phyloP scores from a whole-genome alignment of 2,113 vertebrate genomes.

The Corydoras maculifer region DNA sequence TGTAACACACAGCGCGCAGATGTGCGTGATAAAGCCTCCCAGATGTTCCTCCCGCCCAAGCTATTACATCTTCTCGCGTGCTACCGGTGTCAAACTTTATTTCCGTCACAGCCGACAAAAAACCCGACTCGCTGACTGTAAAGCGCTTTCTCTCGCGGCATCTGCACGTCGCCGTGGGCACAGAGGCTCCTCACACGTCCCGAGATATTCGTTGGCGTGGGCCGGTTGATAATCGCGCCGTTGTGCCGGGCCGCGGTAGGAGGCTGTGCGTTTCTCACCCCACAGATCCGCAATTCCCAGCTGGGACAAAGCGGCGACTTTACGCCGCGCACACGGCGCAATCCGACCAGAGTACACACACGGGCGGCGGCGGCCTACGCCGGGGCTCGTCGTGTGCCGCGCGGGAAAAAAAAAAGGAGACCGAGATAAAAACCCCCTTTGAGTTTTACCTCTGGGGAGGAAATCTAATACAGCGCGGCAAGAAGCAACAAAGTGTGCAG shows the following conservation, averaged over 20 bases:
- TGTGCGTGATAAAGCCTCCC: too few relatives aligned
- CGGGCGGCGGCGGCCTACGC: constrained; percentile 51
- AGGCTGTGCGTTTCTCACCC: constrained; percentile 66
- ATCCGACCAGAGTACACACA: constrained; percentile 33
- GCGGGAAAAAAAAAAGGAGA: constrained; percentile 8
- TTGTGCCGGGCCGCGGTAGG: constrained; percentile 51
- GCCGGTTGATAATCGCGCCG: constrained; percentile 56
- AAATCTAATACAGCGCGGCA: constrained; percentile 32
- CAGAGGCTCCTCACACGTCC: not conserved
- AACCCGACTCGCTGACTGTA: too few relatives aligned
- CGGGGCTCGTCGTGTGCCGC: constrained; percentile 51
- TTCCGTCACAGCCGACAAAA: too few relatives aligned
- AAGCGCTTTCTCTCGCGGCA: too few relatives aligned
- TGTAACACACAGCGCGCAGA: too few relatives aligned
- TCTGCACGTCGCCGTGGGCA: not conserved
- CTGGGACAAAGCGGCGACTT: constrained; percentile 53
- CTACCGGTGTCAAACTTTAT: too few relatives aligned
- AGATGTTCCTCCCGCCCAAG: too few relatives aligned
- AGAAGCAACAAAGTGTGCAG: constrained; percentile 37
- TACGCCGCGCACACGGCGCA: constrained; percentile 39
- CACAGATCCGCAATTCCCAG: constrained; percentile 42
- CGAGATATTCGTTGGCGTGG: constrained; percentile 33
- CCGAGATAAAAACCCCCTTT: constrained; percentile 5
- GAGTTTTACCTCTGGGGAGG: constrained; percentile 37
- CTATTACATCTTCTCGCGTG: too few relatives aligned